These are phyloP conservation scores for Malthinus flaveolus DNA, from an alignment of 2,888 invertebrate genomes.

Conservation along the genomic window DNA sequence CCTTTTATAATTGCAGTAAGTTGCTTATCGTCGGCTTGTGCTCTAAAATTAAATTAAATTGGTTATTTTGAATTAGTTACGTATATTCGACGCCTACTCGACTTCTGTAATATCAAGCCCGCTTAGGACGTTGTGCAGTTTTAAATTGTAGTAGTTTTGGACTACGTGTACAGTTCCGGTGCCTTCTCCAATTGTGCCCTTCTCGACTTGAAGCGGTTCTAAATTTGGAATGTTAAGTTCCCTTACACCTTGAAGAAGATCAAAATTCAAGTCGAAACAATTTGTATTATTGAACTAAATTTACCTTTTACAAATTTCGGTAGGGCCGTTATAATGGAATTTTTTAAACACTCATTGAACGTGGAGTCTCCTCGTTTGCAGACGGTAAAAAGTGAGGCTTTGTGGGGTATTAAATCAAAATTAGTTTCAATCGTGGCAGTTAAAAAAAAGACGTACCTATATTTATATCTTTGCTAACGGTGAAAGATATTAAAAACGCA, in stretches of 20 bases:
- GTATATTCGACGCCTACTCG: slow-evolving; percentile 57
- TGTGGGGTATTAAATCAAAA: no score
- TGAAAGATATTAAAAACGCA: no score
- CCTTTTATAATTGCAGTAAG: slow-evolving; percentile 53
- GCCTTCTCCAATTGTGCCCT: slow-evolving; percentile 55
- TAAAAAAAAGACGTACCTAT: no score
- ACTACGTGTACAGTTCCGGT: slow-evolving; percentile 65
- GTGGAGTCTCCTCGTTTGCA: not conserved
- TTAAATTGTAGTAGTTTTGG: slow-evolving; percentile 69
- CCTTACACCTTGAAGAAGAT: slow-evolving; percentile 58
- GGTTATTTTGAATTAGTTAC: no score
- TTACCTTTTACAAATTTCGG: slow-evolving; percentile 8
- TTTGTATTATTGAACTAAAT: not conserved
- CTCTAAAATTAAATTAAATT: not conserved
- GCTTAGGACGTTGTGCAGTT: slow-evolving; percentile 63
- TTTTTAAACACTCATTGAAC: slow-evolving; percentile 4
- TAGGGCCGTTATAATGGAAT: not conserved
- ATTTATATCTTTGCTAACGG: no score
- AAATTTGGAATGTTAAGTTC: slow-evolving; percentile 62
- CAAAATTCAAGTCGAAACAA: not conserved
- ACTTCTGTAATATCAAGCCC: slow-evolving; percentile 58
- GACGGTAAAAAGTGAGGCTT: not conserved
- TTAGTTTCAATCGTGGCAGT: no score
- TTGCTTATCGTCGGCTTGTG: not conserved
- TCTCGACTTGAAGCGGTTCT: slow-evolving; percentile 54